Evolutionary conservation across 2,888 invertebrate genomes (phyloP).

Genomic region (Scaptomyza polygonia): DNA sequence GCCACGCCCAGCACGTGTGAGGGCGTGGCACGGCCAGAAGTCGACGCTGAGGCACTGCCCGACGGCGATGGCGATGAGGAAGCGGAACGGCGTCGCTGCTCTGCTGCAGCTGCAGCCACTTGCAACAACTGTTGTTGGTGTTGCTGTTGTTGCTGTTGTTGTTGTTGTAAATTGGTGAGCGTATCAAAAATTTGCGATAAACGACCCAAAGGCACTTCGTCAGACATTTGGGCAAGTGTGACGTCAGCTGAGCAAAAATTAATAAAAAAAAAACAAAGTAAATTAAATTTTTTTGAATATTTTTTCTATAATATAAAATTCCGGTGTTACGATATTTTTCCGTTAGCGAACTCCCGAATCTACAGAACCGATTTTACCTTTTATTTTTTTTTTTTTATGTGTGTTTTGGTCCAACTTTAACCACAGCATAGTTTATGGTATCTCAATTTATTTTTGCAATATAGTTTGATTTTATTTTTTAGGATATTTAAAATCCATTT

Average conservation of each 20-base stretch:
- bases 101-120: conserved; percentile 82
- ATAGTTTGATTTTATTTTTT: too few relatives aligned
- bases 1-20: conserved; percentile 59
- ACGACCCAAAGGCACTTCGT: conserved; percentile 89
- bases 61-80: conserved; percentile 74
- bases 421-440: too few relatives aligned
- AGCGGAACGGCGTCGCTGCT: conserved; percentile 65
- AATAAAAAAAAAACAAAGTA: too few relatives aligned
- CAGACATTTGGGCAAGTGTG: conserved; percentile 85
- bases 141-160: conserved; percentile 88
- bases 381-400: too few relatives aligned
- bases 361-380: too few relatives aligned
- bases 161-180: conserved; percentile 89
- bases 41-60: conserved; percentile 56
- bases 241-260: conserved; percentile 32
- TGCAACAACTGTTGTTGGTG: conserved; percentile 85
- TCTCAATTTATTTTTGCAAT: too few relatives aligned
- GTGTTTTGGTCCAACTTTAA: too few relatives aligned
- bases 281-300: too few relatives aligned
- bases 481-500: too few relatives aligned
- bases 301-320: too few relatives aligned
- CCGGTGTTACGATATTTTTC: too few relatives aligned
- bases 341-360: too few relatives aligned
- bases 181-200: conserved; percentile 94
- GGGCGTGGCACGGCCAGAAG: conserved; percentile 79